A percentile compares a stretch with the other conserved stretches of the same genome.
Conservation (phyloP, 2,113 vertebrate species). For the Scophthalmus maximus region DNA sequence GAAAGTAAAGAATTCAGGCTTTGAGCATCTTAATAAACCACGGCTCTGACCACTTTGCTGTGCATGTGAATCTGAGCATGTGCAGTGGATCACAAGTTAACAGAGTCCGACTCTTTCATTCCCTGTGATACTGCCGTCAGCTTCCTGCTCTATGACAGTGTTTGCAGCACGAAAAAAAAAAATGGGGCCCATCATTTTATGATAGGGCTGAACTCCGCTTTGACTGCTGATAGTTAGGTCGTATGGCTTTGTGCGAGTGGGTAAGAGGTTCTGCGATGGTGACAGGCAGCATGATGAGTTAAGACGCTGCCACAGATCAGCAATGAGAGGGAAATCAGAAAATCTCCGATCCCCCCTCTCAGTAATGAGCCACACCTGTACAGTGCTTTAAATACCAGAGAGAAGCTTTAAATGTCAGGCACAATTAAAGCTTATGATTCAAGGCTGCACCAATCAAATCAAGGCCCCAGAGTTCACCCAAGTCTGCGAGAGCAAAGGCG, state of each 20-base stretch:
- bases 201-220: constrained; percentile 55
- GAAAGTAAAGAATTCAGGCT: constrained; percentile 44
- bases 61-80: constrained; percentile 64
- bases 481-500: constrained; percentile 68
- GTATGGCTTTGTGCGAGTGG: constrained; percentile 41
- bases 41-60: constrained; percentile 85
- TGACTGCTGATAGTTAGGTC: constrained; percentile 63
- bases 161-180: constrained; percentile 41
- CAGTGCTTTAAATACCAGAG: constrained; percentile 88
- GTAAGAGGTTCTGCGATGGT: constrained; percentile 37
- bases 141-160: constrained; percentile 15
- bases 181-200: constrained; percentile 35
- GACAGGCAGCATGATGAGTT: constrained; percentile 76
- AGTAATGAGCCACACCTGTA: constrained; percentile 88
- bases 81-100: constrained; percentile 56
- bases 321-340: constrained; percentile 72
- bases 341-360: constrained; percentile 69
- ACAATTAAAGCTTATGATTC: constrained; percentile 89
- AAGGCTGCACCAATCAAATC: constrained; percentile 85
- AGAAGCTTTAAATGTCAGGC: constrained; percentile 87
- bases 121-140: constrained; percentile 3
- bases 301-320: constrained; percentile 63
- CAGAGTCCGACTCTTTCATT: constrained; percentile 29
- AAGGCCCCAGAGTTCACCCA: constrained; percentile 79
- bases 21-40: constrained; percentile 90